A percentile compares a stretch with the other conserved stretches of the same genome.
phyloP scores from a whole-genome alignment of 2,888 invertebrate species.

The Scelioninae gen. 2 region DNA sequence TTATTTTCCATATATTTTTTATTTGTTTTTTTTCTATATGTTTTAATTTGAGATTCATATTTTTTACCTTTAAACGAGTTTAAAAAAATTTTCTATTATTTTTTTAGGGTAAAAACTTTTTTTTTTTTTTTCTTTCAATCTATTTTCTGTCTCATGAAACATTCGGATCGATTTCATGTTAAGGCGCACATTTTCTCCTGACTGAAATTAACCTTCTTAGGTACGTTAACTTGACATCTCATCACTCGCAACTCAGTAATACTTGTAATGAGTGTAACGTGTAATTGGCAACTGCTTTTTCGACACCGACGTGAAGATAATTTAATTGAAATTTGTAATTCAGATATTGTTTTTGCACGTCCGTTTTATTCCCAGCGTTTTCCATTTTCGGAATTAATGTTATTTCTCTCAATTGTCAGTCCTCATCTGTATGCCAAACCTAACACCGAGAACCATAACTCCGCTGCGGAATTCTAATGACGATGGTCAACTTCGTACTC shows the following conservation, averaged over 20 bases:
- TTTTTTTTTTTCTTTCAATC: conserved; percentile 2
- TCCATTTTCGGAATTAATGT: conserved; percentile 7
- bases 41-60: too few species aligned
- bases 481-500: conserved; percentile 35
- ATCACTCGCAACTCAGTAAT: conserved; percentile 30
- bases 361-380: neutral
- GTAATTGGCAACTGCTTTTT: conserved; percentile 19
- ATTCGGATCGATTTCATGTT: conserved; percentile 14
- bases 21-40: too few species aligned
- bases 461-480: too few species aligned
- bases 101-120: too few species aligned
- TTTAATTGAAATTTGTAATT: conserved; percentile 33
- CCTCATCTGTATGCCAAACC: too few species aligned
- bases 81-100: too few species aligned
- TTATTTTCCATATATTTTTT: conserved; percentile 13
- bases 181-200: conserved; percentile 28
- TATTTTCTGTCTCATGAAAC: neutral
- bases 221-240: conserved; percentile 30
- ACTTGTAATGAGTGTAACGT: conserved; percentile 22
- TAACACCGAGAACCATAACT: too few species aligned
- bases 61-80: too few species aligned
- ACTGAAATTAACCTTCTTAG: conserved; percentile 37
- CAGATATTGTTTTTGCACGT: conserved; percentile 2
- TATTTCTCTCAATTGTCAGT: too few species aligned
- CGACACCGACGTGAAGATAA: neutral